Evolutionary conservation across 2,888 invertebrate species (phyloP).

Genomic region (Eumerus sabulonum): DNA sequence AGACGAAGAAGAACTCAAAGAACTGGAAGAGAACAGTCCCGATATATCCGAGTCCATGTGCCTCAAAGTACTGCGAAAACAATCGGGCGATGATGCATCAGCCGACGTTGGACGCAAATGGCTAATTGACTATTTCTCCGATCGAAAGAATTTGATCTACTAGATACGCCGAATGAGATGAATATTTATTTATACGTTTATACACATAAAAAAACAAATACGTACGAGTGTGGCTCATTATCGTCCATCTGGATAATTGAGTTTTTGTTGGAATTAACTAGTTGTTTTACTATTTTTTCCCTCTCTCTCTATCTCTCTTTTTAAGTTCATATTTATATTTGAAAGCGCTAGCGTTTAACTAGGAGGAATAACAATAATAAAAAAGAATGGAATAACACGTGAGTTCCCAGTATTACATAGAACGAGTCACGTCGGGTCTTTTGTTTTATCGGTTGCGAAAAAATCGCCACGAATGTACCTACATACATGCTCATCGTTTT

Average conservation of each 20-base stretch:
- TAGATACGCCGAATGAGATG: slow-evolving; percentile 70
- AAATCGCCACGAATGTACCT: no score
- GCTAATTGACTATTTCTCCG: slow-evolving; percentile 71
- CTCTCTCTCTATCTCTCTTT: no score
- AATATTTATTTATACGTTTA: slow-evolving; percentile 74
- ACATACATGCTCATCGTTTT: no score
- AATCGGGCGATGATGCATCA: slow-evolving; percentile 73
- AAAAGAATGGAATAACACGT: slow-evolving; percentile 51
- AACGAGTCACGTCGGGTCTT: slow-evolving; percentile 1
- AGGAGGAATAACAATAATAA: slow-evolving; percentile 58
- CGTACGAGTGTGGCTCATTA: slow-evolving; percentile 66
- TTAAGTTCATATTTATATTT: slow-evolving; percentile 69
- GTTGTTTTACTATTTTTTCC: slow-evolving; percentile 66
- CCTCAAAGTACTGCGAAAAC: slow-evolving; percentile 73
- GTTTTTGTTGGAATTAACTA: slow-evolving; percentile 67
- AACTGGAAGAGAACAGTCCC: slow-evolving; percentile 75
- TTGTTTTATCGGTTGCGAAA: neutral
- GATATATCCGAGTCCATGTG: slow-evolving; percentile 75
- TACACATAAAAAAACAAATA: slow-evolving; percentile 52
- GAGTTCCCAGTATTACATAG: slow-evolving; percentile 66
- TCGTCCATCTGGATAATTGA: slow-evolving; percentile 67
- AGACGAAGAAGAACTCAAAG: slow-evolving; percentile 75
- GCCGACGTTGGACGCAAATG: slow-evolving; percentile 74
- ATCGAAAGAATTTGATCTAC: slow-evolving; percentile 61
- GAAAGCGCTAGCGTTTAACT: slow-evolving; percentile 62